phyloP scores from a whole-genome alignment of 2,113 vertebrate species.

The Carollia perspicillata region DNA sequence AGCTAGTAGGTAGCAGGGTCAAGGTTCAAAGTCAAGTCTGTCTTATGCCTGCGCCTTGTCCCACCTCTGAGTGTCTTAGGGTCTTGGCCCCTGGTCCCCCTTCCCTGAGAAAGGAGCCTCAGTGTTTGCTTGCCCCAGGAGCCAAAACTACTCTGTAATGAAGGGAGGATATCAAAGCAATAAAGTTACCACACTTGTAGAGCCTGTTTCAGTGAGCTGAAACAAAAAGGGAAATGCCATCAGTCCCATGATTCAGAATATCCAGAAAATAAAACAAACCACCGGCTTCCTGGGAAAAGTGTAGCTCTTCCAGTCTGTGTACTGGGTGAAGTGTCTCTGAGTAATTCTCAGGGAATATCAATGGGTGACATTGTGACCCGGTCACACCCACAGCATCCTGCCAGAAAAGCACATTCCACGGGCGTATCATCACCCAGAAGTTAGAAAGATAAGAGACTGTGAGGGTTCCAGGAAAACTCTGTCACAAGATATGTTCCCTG shows the following conservation, averaged over 20 bases:
- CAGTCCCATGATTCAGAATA: neutral
- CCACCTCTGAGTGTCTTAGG: neutral
- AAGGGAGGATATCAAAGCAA: neutral
- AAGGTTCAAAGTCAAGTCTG: neutral
- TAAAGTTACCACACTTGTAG: neutral
- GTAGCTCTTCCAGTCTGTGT: neutral
- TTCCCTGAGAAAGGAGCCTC: neutral
- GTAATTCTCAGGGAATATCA: neutral
- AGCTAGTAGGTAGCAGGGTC: too few relatives aligned
- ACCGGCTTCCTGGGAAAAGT: neutral
- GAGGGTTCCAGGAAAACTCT: neutral
- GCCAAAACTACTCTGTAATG: neutral
- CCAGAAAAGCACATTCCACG: rapidly evolving
- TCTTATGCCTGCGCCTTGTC: neutral
- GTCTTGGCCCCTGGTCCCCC: too few relatives aligned
- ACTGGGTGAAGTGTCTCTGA: neutral
- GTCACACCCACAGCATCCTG: neutral
- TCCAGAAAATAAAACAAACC: neutral
- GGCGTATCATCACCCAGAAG: neutral
- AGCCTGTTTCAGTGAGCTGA: neutral
- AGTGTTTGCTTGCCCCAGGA: neutral
- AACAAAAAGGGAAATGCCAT: neutral
- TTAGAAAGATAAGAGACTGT: neutral
- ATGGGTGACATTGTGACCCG: rapidly evolving
- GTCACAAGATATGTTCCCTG: too few relatives aligned